Evolutionary conservation across 2,888 invertebrate genomes (phyloP).

Genomic region (Gymnosoma rotundatum): DNA sequence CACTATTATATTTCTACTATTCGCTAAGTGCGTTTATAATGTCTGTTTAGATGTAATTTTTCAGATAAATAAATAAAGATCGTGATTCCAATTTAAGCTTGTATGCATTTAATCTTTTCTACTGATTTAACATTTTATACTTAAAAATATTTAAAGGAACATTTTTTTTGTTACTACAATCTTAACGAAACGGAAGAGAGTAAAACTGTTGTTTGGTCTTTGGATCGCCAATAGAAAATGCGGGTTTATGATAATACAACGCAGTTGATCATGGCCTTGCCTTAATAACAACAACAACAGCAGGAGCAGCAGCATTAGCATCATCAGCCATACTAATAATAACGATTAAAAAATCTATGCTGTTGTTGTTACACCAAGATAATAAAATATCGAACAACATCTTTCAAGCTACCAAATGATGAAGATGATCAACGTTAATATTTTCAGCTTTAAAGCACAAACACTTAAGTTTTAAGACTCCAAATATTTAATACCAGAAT

Average conservation of each 20-base stretch:
- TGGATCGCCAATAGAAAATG: neutral
- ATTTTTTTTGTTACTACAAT: neutral
- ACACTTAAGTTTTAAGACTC: neutral
- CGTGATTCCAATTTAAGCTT: slow-evolving; percentile 76
- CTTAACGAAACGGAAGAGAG: neutral
- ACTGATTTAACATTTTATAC: neutral
- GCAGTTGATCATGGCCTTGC: slow-evolving; percentile 11
- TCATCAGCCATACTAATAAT: slow-evolving; percentile 4
- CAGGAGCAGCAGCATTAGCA: neutral
- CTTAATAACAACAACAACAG: neutral
- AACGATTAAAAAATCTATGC: slow-evolving; percentile 11
- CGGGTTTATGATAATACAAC: neutral
- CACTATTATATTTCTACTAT: slow-evolving; percentile 42
- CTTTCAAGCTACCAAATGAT: slow-evolving; percentile 50
- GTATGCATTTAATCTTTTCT: slow-evolving; percentile 73
- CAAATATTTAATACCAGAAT: slow-evolving; percentile 25
- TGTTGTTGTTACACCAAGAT: slow-evolving; percentile 36
- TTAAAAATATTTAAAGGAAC: slow-evolving; percentile 27
- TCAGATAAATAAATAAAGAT: slow-evolving; percentile 74
- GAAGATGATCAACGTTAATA: slow-evolving; percentile 34
- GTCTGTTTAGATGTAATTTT: slow-evolving; percentile 74
- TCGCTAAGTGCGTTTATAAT: slow-evolving; percentile 69
- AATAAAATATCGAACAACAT: slow-evolving; percentile 41
- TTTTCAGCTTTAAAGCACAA: slow-evolving; percentile 2
- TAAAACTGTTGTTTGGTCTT: neutral